phyloP scores from a whole-genome alignment of 2,797 vertebrate species.

The Otus scops region DNA sequence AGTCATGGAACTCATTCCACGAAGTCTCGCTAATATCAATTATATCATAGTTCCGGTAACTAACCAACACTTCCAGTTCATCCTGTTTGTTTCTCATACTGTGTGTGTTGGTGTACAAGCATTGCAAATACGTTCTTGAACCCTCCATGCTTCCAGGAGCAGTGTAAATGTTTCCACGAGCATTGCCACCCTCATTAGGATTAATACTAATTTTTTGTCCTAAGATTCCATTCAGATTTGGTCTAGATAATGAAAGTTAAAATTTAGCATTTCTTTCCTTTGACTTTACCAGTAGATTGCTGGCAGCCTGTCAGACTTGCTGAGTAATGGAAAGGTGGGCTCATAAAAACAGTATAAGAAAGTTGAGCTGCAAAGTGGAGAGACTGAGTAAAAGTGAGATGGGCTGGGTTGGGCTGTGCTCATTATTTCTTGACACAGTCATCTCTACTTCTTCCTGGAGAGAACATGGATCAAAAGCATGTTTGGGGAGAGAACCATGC shows the following conservation, averaged over 20 bases:
- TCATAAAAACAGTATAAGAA: background rate
- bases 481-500: background rate
- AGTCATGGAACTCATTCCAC: too few species aligned
- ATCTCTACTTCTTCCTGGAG: background rate
- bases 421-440: background rate
- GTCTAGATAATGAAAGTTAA: background rate
- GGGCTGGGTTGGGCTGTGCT: background rate
- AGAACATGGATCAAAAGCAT: background rate
- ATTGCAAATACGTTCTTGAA: too few species aligned
- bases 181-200: too few species aligned
- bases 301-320: background rate
- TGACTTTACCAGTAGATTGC: background rate
- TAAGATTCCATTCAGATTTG: background rate
- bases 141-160: too few species aligned
- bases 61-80: too few species aligned
- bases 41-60: too few species aligned
- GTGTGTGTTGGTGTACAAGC: too few species aligned
- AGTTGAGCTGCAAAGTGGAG: background rate
- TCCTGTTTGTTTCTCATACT: too few species aligned
- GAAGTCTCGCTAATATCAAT: too few species aligned
- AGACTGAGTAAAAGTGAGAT: background rate
- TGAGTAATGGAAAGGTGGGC: background rate
- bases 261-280: background rate
- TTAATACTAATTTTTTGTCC: background rate
- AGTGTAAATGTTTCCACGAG: too few species aligned